Evolutionary conservation across 2,888 invertebrate genomes (phyloP).

Genomic region (Dastarcus helophoroides): DNA sequence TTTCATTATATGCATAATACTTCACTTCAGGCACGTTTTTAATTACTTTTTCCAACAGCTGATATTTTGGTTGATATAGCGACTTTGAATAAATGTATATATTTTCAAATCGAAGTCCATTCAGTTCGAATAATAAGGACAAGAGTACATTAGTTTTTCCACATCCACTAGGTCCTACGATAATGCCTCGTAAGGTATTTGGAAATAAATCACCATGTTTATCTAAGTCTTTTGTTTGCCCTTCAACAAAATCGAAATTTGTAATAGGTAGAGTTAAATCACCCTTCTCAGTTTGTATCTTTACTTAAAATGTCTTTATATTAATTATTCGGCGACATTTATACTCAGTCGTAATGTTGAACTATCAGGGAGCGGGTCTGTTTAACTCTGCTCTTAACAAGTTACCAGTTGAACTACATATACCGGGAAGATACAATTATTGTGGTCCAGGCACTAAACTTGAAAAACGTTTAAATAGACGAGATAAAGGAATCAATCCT

Average conservation of each 20-base stretch:
- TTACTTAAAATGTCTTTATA: not conserved
- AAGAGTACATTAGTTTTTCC: conserved; percentile 31
- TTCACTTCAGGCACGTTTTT: conserved; percentile 17
- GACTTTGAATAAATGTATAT: conserved; percentile 29
- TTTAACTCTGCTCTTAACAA: conserved; percentile 17
- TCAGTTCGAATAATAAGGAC: conserved; percentile 22
- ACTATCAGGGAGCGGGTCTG: conserved; percentile 12
- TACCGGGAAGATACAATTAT: too few species aligned
- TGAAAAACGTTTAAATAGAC: conserved; percentile 18
- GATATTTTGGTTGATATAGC: conserved; percentile 25
- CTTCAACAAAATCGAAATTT: too few species aligned
- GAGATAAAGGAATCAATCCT: conserved; percentile 22
- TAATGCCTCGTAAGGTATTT: conserved; percentile 18
- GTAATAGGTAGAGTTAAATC: too few species aligned
- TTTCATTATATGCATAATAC: conserved; percentile 17
- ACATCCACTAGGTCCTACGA: conserved; percentile 28
- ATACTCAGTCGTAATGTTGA: conserved; percentile 1
- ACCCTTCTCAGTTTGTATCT: conserved; percentile 5
- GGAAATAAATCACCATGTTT: conserved; percentile 24
- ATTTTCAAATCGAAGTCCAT: conserved; percentile 30
- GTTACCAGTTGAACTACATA: conserved; percentile 18
- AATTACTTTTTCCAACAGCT: conserved; percentile 16
- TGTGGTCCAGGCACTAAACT: conserved; percentile 16
- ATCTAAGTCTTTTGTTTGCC: too few species aligned
- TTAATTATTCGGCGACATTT: too few species aligned